These are phyloP conservation scores for Oophaga pumilio DNA, from an alignment of 2,113 vertebrate genomes.

Conservation along the genomic window DNA sequence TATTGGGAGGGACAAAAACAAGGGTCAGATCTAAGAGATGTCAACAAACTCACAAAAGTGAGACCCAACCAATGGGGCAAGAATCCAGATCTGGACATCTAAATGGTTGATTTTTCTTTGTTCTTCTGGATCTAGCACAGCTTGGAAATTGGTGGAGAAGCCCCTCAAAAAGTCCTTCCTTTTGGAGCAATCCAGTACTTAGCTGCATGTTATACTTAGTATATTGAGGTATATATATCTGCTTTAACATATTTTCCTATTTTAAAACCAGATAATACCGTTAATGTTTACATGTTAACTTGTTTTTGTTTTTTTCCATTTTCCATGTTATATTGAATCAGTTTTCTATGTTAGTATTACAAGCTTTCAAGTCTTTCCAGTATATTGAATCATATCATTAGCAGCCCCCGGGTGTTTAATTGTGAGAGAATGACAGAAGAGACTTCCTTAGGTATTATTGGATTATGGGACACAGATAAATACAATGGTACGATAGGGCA, in stretches of 20 bases:
- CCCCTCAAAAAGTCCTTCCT: background rate
- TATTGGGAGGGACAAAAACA: too few species aligned
- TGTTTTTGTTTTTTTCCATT: background rate
- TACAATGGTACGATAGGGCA: conserved; percentile 18
- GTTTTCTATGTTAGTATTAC: background rate
- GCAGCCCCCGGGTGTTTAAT: conserved; percentile 19
- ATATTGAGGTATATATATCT: background rate
- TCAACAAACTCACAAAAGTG: too few species aligned
- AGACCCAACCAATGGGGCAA: too few species aligned
- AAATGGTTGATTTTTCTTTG: background rate
- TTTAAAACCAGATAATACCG: background rate
- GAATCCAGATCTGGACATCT: too few species aligned
- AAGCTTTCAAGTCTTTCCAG: conserved; percentile 1
- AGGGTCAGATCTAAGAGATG: too few species aligned
- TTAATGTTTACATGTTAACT: background rate
- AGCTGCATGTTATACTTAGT: background rate
- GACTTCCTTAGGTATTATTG: conserved; percentile 17
- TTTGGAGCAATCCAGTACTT: background rate
- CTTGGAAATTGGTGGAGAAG: background rate
- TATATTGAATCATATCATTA: conserved; percentile 18
- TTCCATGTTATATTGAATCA: background rate
- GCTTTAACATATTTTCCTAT: background rate
- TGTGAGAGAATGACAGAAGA: conserved; percentile 17
- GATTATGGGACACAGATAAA: conserved; percentile 35
- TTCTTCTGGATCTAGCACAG: background rate